Percentiles rank a stretch among this genome's conserved stretches.
Evolutionary conservation across 2,113 vertebrate genomes (phyloP).

Genomic region (Mesitornis unicolor): DNA sequence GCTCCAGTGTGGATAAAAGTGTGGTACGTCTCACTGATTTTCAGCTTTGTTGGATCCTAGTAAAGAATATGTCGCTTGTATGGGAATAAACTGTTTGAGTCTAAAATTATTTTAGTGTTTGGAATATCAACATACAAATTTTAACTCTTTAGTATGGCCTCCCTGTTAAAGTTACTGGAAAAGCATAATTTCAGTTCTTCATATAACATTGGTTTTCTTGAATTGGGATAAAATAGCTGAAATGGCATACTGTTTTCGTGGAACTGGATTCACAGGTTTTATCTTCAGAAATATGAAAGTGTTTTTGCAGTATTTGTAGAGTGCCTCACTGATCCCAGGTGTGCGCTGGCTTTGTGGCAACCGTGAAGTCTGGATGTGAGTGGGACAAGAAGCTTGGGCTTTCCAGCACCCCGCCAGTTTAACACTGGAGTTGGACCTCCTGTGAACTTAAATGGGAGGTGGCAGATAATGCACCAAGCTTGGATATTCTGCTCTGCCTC

Average conservation of each 20-base stretch:
- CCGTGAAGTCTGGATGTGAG: not conserved
- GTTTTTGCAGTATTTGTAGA: not conserved
- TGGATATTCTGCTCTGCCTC: not conserved
- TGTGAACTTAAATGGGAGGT: not conserved
- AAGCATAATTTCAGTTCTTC: not conserved
- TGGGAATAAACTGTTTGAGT: not conserved
- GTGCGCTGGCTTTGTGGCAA: not conserved
- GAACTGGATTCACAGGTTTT: not conserved
- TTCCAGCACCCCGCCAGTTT: not conserved
- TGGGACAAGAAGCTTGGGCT: not conserved
- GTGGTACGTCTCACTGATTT: slow-evolving; percentile 80
- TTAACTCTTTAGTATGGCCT: not conserved
- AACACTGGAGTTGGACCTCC: not conserved
- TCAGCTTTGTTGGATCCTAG: not conserved
- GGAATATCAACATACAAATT: not conserved
- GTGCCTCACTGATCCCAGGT: not conserved
- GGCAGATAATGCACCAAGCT: not conserved
- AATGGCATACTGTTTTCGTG: not conserved
- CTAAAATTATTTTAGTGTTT: not conserved
- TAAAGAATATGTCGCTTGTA: not conserved
- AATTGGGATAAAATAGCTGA: not conserved
- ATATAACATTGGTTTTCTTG: not conserved
- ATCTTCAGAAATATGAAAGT: not conserved
- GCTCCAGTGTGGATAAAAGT: slow-evolving; percentile 89
- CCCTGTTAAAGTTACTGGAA: not conserved